Base-by-base conservation (phyloP, 1,140 invertebrate species). In the Yoshiicerus persimilis region DNA sequence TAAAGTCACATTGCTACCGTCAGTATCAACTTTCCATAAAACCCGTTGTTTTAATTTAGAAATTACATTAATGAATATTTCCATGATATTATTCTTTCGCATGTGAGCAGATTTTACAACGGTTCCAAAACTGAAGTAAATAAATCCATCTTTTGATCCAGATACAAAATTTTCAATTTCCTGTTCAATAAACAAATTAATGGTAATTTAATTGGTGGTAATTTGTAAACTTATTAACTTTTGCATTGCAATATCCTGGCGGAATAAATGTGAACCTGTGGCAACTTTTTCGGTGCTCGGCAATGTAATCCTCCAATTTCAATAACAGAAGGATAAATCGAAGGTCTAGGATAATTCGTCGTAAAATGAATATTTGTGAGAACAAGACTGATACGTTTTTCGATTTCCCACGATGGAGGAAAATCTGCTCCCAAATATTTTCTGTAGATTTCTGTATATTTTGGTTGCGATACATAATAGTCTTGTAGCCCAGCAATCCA, bases 101-200 rank as follows among this genome's bases (percentile, higher is more conserved):
- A 96, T 96, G 88, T 95, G 95, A 2, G 95, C 94, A 0, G 95
- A 95, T 89, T 94, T 94, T 0, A 96, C 95, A 1, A 95, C 96
- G 0, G 96, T 96, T 0, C 96, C 96, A 95, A 97, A 96, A 4
- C 95, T 96, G 2, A 97, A 95, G 91, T 95, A 96, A 27, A 96
- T 94, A 91, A 96, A 96, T n/a, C 96, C 96, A 62, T 64, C 23
- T 23, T 94, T 93, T 2, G 94, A 94, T 1, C 93, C 93, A 4
- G 93, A 92, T 36, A 96, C 94, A 91, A 95, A 96, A 27, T 95
- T 94, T 92, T 96, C 95, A 13, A 96, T 91, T 87, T 96, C 94
- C 10, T 38, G n/a, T n/a, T 38, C 10, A 10, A 10, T 38, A 38
- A 10, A 10, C 4, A 38, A 23, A 77, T 83, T 39, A 86, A 87